Conservation (phyloP, 2,113 vertebrate species). For the Passer montanus region DNA sequence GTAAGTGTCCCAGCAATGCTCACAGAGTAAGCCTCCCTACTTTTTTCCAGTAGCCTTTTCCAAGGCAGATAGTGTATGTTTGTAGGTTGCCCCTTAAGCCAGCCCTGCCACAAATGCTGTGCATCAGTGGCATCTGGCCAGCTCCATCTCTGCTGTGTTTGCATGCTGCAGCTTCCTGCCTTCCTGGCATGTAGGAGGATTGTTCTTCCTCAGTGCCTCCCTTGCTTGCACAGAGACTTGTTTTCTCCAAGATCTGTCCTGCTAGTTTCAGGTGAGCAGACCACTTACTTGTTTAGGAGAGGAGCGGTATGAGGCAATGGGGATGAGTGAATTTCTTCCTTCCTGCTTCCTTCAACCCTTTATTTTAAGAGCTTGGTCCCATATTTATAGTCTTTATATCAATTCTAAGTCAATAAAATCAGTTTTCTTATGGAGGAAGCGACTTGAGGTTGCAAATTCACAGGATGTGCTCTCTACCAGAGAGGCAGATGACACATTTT, state of each 20-base stretch:
- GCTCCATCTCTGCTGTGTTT: background rate
- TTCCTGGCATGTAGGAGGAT: background rate
- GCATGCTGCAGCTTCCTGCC: background rate
- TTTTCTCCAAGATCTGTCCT: background rate
- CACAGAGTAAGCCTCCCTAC: background rate
- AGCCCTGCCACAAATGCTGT: background rate
- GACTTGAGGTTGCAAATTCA: background rate
- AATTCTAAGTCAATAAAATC: background rate
- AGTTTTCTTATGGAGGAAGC: background rate
- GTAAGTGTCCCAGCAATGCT: slow-evolving; percentile 77
- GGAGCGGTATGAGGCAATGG: background rate
- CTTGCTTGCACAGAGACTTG: background rate
- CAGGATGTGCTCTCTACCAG: background rate
- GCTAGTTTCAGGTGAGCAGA: background rate
- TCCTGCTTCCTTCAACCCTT: background rate
- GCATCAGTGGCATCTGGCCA: background rate
- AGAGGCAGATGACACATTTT: background rate
- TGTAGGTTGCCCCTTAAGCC: background rate
- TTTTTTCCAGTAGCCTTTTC: background rate
- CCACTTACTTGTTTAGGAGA: background rate
- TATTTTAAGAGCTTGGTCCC: background rate
- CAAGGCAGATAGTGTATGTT: background rate
- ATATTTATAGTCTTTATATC: background rate
- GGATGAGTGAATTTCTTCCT: background rate
- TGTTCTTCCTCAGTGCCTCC: background rate